phyloP scores from a whole-genome alignment of 2,888 invertebrate genomes.

The Ceraclea dissimilis region DNA sequence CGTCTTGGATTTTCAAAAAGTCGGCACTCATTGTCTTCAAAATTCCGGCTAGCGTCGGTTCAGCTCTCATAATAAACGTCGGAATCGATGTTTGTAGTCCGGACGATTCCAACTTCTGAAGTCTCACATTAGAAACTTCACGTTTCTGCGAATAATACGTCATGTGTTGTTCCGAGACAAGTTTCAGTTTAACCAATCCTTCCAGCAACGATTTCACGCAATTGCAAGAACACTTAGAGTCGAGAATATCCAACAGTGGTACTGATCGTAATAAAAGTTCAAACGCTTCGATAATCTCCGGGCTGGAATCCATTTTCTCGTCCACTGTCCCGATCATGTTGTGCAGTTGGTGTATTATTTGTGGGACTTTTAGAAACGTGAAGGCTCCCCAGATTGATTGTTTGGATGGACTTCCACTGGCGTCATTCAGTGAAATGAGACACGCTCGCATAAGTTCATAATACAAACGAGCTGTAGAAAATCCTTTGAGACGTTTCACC shows the following conservation, averaged over 20 bases:
- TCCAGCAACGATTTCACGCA: constrained; percentile 76
- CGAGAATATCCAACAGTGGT: constrained; percentile 80
- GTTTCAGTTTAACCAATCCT: constrained; percentile 70
- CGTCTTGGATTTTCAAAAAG: constrained; percentile 82
- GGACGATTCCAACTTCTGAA: constrained; percentile 62
- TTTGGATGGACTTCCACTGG: constrained; percentile 66
- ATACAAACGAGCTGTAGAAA: constrained; percentile 71
- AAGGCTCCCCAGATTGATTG: constrained; percentile 93
- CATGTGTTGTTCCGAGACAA: constrained; percentile 72
- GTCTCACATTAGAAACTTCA: constrained; percentile 53
- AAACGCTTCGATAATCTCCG: constrained; percentile 75
- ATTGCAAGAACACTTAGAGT: constrained; percentile 83
- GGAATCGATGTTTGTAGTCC: constrained; percentile 67
- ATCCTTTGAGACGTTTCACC: constrained; percentile 77
- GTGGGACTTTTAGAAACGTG: constrained; percentile 84
- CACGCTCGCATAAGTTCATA: constrained; percentile 86
- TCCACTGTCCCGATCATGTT: constrained; percentile 47
- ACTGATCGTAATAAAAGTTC: constrained; percentile 78
- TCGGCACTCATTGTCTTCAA: constrained; percentile 86
- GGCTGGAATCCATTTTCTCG: constrained; percentile 58
- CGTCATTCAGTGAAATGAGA: constrained; percentile 82
- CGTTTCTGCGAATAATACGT: constrained; percentile 57
- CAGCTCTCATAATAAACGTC: constrained; percentile 75
- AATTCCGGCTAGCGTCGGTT: constrained; percentile 81
- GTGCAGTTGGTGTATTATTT: constrained; percentile 65